Evolutionary conservation across 2,113 vertebrate species (phyloP), one percentile per base, ranked within the genome.

Genomic region (Anhinga rufa): DNA sequence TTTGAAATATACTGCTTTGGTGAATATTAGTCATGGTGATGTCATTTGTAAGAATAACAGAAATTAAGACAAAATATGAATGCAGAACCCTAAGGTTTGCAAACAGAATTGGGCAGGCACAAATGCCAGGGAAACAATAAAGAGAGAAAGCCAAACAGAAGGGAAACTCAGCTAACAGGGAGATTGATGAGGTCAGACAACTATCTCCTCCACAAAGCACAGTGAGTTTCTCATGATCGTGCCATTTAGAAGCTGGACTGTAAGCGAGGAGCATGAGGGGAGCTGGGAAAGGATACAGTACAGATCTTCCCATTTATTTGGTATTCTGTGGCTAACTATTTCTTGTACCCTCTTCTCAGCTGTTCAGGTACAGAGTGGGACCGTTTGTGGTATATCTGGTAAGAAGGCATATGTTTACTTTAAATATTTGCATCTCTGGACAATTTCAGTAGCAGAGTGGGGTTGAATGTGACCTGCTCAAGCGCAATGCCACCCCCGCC

Each of bases 341-440:
- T 94, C 44, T 96, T 54, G 29, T 82, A 72, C 12, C 15, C 9
- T 93, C 82, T 92, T 95, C 54, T 46, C 91, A 98, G 98, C 58
- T 98, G 98, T 48, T 61, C 98, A 65, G 95, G 96, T 25, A 97
- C 94, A 9, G 94, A 98, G 44, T 98, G 98, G 98, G 82, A 98
- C 28, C 97, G 31, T 57, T 97, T 98, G 80, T 98, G 98, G 98
- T 98, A 98, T 34, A 98, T 98, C 92, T 98, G 98, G 98, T 98
- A 98, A 98, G 98, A 92, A 8, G 17, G 70, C 44, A 40, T 24
- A 40, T 17, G 15, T 51, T 94, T 87, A 34, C 10, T 42, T 46
- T 69, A 80, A 81, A 78, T 48, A 71, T n/a, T 46, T 75, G 48
- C 48, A 65, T 71, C 46, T 83, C 49, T 24, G 58, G 34, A 75